Percentiles rank a stretch among this genome's conserved stretches.
Evolutionary conservation across 2,113 vertebrate genomes (phyloP).

Genomic region (Oncorhynchus keta): DNA sequence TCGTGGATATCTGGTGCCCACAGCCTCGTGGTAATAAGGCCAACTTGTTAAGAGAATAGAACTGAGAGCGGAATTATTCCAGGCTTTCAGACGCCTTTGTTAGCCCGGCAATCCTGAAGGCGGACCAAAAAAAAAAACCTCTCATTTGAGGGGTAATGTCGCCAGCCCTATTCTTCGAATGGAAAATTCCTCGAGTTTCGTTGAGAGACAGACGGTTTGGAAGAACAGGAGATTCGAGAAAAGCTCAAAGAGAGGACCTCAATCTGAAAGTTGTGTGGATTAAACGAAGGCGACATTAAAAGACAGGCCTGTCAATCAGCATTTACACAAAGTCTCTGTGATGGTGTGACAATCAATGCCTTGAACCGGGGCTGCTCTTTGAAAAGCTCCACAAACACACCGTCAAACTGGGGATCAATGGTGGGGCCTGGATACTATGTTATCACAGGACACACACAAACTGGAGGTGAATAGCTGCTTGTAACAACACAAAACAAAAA

Average conservation of each 20-base stretch:
- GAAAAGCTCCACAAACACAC: slow-evolving; percentile 54
- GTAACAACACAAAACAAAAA: slow-evolving; percentile 56
- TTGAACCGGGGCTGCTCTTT: slow-evolving; percentile 38
- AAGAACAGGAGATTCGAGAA: slow-evolving; percentile 40
- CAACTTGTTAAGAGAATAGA: slow-evolving; percentile 24
- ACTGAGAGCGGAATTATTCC: slow-evolving; percentile 28
- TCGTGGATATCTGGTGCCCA: slow-evolving; percentile 10
- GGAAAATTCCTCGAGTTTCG: slow-evolving; percentile 29
- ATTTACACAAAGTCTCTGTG: slow-evolving; percentile 44
- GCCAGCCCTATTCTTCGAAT: slow-evolving; percentile 29
- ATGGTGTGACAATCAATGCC: slow-evolving; percentile 46
- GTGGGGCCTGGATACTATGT: slow-evolving; percentile 42
- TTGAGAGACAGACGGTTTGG: slow-evolving; percentile 37
- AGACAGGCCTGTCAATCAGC: slow-evolving; percentile 58
- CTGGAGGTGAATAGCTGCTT: slow-evolving; percentile 45
- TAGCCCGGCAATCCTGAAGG: slow-evolving; percentile 35
- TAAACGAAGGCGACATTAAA: slow-evolving; percentile 42
- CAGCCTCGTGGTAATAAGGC: background rate
- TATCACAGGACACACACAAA: slow-evolving; percentile 44
- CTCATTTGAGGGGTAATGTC: slow-evolving; percentile 27
- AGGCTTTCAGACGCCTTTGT: slow-evolving; percentile 36
- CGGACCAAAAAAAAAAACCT: slow-evolving; percentile 25
- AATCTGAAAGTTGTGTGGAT: slow-evolving; percentile 34
- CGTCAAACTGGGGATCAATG: slow-evolving; percentile 56
- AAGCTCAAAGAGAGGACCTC: slow-evolving; percentile 26